These are phyloP conservation scores for Lepisosteus osseus DNA, from an alignment of 2,113 vertebrate genomes.

Conservation along the genomic window DNA sequence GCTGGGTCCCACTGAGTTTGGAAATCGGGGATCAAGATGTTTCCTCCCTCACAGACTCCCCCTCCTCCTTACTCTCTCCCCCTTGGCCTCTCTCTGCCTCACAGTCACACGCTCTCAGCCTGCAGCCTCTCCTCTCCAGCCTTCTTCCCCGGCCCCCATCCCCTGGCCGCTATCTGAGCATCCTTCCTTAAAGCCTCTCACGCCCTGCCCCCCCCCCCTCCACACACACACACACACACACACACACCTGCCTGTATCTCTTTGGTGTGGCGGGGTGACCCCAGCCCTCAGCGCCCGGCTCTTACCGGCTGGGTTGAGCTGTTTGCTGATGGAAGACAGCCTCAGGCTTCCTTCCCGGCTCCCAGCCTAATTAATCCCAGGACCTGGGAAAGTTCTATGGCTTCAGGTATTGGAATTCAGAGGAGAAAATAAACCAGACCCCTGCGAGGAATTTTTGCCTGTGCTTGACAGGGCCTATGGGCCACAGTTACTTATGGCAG, in stretches of 20 bases:
- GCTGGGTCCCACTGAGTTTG: too few relatives aligned
- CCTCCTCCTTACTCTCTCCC: conserved; percentile 1
- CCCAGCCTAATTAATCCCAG: conserved; percentile 69
- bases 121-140: background rate
- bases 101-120: background rate
- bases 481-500: too few relatives aligned
- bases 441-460: background rate
- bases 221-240: too few relatives aligned
- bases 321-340: conserved; percentile 64
- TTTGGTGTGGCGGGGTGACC: background rate
- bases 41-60: background rate
- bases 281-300: too few relatives aligned
- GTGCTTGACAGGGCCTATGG: too few relatives aligned
- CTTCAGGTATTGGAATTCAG: conserved; percentile 64
- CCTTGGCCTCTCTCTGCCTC: background rate
- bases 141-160: background rate
- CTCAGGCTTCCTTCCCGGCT: conserved; percentile 32
- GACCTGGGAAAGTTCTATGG: conserved; percentile 56
- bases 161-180: too few relatives aligned
- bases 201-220: conserved; percentile 25
- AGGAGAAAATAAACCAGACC: conserved; percentile 68
- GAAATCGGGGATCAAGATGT: too few relatives aligned
- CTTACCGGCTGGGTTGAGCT: conserved; percentile 58
- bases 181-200: background rate
- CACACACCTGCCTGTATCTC: background rate